These are phyloP conservation scores for Catocala fraxini DNA, from an alignment of 2,888 invertebrate species.

Conservation along the genomic window DNA sequence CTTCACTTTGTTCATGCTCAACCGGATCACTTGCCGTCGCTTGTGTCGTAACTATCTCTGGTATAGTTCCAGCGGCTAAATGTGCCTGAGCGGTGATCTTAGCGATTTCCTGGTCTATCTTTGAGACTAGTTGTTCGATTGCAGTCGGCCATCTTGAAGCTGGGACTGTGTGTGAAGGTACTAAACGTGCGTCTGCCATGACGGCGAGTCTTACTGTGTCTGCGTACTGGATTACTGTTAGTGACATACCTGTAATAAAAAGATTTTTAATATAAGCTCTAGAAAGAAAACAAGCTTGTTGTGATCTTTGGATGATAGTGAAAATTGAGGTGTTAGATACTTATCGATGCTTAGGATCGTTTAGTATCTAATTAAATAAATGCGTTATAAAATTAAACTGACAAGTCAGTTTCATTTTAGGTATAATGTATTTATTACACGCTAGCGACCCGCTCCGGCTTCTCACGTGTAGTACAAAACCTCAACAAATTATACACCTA, in stretches of 20 bases:
- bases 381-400: too few relatives aligned
- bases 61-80: constrained; percentile 45
- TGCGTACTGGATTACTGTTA: constrained; percentile 91
- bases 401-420: too few relatives aligned
- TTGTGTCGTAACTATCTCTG: constrained; percentile 57
- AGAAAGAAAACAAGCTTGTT: not conserved
- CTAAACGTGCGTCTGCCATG: constrained; percentile 91
- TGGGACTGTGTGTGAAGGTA: constrained; percentile 89
- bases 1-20: constrained; percentile 23
- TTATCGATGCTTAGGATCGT: too few relatives aligned
- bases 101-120: constrained; percentile 77
- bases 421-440: too few relatives aligned
- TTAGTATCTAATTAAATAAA: too few relatives aligned
- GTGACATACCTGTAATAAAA: constrained; percentile 88
- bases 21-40: constrained; percentile 30
- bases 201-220: constrained; percentile 89
- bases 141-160: constrained; percentile 79
- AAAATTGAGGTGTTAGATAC: not conserved
- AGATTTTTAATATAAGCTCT: not conserved
- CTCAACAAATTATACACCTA: too few relatives aligned
- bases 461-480: too few relatives aligned
- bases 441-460: too few relatives aligned
- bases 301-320: not conserved
- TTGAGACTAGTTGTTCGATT: constrained; percentile 73
- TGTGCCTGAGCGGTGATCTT: constrained; percentile 69